Evolutionary conservation across 2,888 invertebrate species (phyloP).

Genomic region (Apodemia hepburni): DNA sequence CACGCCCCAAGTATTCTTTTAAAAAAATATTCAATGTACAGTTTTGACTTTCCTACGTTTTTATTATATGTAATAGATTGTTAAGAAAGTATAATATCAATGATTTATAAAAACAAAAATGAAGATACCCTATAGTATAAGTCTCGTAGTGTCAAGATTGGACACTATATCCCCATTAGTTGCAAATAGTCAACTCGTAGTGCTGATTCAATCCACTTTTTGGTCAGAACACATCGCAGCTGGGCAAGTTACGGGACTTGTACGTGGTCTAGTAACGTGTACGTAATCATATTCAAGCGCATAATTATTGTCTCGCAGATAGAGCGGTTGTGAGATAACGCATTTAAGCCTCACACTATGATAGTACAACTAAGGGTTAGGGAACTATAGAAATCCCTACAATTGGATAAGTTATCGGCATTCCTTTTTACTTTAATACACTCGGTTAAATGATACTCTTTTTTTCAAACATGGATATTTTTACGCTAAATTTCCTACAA

Average conservation of each 20-base stretch:
- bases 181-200: not conserved
- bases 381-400: conserved; percentile 22
- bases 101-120: too few relatives aligned
- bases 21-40: too few relatives aligned
- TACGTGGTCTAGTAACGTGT: conserved; percentile 10
- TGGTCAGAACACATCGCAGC: not conserved
- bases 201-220: conserved; percentile 2
- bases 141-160: not conserved
- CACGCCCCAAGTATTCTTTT: too few relatives aligned
- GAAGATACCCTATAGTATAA: not conserved
- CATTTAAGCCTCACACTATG: conserved; percentile 54
- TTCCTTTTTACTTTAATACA: not conserved
- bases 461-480: too few relatives aligned
- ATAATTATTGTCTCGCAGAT: conserved; percentile 48
- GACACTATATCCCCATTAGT: not conserved
- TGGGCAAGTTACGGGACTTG: conserved; percentile 1
- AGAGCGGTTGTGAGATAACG: conserved; percentile 53
- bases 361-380: conserved; percentile 49
- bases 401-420: too few relatives aligned
- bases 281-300: conserved; percentile 1
- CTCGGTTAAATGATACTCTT: not conserved
- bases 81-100: too few relatives aligned
- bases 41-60: too few relatives aligned
- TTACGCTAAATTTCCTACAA: too few relatives aligned
- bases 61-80: too few relatives aligned